A percentile compares a stretch with the other conserved stretches of the same genome.
These are phyloP conservation scores for human (Homo sapiens) DNA, from an alignment of 2,113 vertebrate genomes.

Conservation along the genomic window GRCh38 chr14:64251501-64252000, in stretches of 20 bases:
- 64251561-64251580: not conserved
- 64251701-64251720: not conserved
- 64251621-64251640: not conserved
- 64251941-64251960: not conserved
- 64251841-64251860: not conserved
- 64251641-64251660: not conserved
- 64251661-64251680: not conserved
- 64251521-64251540: not conserved
- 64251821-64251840: conserved; percentile 16
- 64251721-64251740: not conserved
- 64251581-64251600: not conserved
- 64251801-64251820: conserved; percentile 15
- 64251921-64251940: not conserved
- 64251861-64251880: not conserved
- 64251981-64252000: not conserved
- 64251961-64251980: conserved; percentile 2
- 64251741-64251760: not conserved
- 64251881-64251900: not conserved
- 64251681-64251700: not conserved
- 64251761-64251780: not conserved
- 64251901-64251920: not conserved
- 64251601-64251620: not conserved
- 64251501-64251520: not conserved
- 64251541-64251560: not conserved
- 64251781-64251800: conserved; percentile 19